Evolutionary conservation across 2,888 invertebrate species (phyloP), one percentile per base, ranked within the genome.

Genomic region (Agrochola circellaris): DNA sequence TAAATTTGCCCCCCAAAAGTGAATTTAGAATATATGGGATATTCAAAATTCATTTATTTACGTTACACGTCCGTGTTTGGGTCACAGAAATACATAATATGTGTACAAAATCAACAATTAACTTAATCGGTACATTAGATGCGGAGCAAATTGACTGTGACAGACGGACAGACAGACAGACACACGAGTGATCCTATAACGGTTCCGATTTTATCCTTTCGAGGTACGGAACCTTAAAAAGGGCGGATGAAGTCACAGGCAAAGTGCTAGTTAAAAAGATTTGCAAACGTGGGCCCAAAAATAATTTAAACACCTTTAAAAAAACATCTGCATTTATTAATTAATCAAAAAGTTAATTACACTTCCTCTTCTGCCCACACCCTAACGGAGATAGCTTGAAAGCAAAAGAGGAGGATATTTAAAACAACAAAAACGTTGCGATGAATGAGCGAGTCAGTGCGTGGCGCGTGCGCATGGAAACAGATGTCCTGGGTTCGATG

Each of bases 401-500:
- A 30, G 77, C 34, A 38, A 70, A 70, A 62, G 34, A 71, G 51
- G 45, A 75, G 85, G 69, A 87, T 87, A 89, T 87, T 90, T 84
- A 89, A 89, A 88, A 89, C 83, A 89, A 85, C 78, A 86, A 81
- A 87, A 87, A 81, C 69, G 81, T 81, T 71, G 81, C 90, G 92
- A 87, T 92, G 94, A 93, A 90, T 92, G 93, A 93, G 90, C 86
- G 87, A 89, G 92, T 87, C 90, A 81, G 88, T 86, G 86, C 86
- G 85, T 81, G 77, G 83, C 83, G 80, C 85, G 89, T 89, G 88
- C 76, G 77, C 60, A n/a, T 84, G 77, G 87, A 83, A 89, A 94
- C 96, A 94, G 92, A 95, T 95, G 95, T 94, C 90, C 90, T 89
- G 93, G 86, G 95, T 95, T 95, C 95, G 94, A 94, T 88, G 95